Conservation (phyloP, 1,140 invertebrate species). For the Drosophila arizonae region DNA sequence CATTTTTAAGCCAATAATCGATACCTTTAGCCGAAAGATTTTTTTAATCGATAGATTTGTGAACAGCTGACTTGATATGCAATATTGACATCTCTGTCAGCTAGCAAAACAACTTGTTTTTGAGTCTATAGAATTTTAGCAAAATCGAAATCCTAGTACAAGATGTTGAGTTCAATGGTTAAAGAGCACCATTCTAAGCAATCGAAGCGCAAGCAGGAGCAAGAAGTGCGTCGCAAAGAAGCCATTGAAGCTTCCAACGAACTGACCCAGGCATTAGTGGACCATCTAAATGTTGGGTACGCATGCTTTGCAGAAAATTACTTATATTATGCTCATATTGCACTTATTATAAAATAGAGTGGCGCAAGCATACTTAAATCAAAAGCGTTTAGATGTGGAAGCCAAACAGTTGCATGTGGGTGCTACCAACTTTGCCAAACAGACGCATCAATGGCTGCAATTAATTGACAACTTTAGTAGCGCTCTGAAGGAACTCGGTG, state of each 20-base stretch:
- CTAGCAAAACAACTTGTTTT: conserved; percentile 13
- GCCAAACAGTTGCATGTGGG: conserved; percentile 98
- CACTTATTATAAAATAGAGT: conserved; percentile 84
- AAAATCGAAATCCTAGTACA: conserved; percentile 1
- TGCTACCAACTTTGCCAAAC: conserved; percentile 96
- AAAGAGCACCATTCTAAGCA: conserved; percentile 94
- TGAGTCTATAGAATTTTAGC: background rate
- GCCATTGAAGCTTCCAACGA: conserved; percentile 95
- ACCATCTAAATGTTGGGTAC: conserved; percentile 98
- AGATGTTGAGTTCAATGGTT: conserved; percentile 93
- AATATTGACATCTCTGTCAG: conserved; percentile 20
- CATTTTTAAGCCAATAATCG: conserved; percentile 8
- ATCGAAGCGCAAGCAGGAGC: conserved; percentile 89
- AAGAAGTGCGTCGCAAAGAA: conserved; percentile 91
- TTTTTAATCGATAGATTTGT: conserved; percentile 11
- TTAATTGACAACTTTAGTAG: conserved; percentile 97
- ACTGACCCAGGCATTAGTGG: conserved; percentile 96
- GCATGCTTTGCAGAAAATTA: conserved; percentile 16
- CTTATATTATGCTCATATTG: background rate
- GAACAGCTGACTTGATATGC: background rate
- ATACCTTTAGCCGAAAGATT: background rate
- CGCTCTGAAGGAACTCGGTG: conserved; percentile 98
- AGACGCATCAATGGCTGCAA: conserved; percentile 97
- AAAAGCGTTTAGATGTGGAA: conserved; percentile 98
- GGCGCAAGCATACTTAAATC: conserved; percentile 98